These are phyloP conservation scores for Sinelater perroti DNA, from an alignment of 2,888 invertebrate genomes.

Conservation along the genomic window DNA sequence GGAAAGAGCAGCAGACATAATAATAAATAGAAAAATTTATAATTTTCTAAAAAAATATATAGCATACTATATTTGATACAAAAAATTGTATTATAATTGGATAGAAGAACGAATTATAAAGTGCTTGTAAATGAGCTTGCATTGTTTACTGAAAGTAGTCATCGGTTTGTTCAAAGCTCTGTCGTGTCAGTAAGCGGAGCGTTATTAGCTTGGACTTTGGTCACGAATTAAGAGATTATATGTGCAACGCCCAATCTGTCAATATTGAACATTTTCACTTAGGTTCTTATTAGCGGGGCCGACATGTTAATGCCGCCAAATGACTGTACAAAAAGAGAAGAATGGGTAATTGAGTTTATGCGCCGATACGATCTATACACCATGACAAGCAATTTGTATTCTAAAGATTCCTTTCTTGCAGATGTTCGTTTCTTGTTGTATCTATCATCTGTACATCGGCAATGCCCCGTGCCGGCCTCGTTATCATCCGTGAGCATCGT, in stretches of 20 bases:
- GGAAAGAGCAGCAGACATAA: too few species aligned
- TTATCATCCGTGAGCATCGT: conserved; percentile 27
- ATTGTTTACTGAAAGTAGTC: too few species aligned
- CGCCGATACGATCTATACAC: conserved; percentile 19
- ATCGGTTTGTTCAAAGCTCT: too few species aligned
- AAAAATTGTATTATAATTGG: too few species aligned
- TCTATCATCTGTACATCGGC: conserved; percentile 20
- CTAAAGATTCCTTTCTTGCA: conserved; percentile 24
- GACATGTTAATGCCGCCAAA: conserved; percentile 20
- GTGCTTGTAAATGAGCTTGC: too few species aligned
- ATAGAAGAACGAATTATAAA: too few species aligned
- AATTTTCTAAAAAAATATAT: too few species aligned
- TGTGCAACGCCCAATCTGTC: conserved; percentile 14
- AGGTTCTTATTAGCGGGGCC: conserved; percentile 15
- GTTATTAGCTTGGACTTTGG: conserved; percentile 5
- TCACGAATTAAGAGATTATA: conserved; percentile 16
- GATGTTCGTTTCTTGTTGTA: conserved; percentile 16
- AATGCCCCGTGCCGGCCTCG: conserved; percentile 20
- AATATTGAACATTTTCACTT: conserved; percentile 19
- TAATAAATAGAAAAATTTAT: too few species aligned
- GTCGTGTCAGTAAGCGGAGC: conserved; percentile 2
- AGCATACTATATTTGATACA: too few species aligned
- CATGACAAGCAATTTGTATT: conserved; percentile 30
- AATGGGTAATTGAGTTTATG: conserved; percentile 24
- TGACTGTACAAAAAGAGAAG: conserved; percentile 22